Evolutionary conservation across 2,888 invertebrate genomes (phyloP), one percentile per base, ranked within the genome.

Genomic region (Branchipolynoe longqiensis): DNA sequence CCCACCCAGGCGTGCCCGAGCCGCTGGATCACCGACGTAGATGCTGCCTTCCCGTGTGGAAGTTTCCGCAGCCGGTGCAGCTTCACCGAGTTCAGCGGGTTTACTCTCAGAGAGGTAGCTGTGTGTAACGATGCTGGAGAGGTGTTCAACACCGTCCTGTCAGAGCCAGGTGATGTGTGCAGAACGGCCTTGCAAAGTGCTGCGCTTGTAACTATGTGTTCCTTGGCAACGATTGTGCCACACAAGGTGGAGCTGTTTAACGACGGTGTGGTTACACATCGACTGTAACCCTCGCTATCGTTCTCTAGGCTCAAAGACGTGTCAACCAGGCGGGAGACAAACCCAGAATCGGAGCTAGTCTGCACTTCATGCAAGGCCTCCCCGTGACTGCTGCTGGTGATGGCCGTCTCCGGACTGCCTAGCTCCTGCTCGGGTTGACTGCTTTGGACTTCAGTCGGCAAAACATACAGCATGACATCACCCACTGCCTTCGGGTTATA

Each of bases 261-360:
- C 14, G 69, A 69, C 3, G 69, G 38, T 12, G 69, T 69, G 18
- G 69, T 69, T 18, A 25, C 36, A 0, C 6, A 8, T 18, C 36
- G 8, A 14, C 69, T n/a, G 18, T 69, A 33, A 31, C 69, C 38
- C 2, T 78, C 78, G 48, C 48, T 78, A 48, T 78, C 78, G 33
- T 78, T 41, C 78, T 78, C 78, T 18, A 78, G 48, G 40, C 74
- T 62, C 6, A 62, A n/a, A 40, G 74, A 74, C 4, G 41, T 40
- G 48, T 78, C 78, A 48, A 48, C 28, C 0, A 78, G 78, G 8
- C 54, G 41, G 12, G 78, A 78, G 41, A 78, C 78, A 33, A 78
- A 78, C 1, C 78, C 78, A n/a, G 78, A 78, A 31, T 78, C 78
- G 1, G 78, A 78, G 31, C 78, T 78, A 12, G 78, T 78, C 48